Conservation (phyloP, 2,888 invertebrate genomes). For the Phalera bucephala region DNA sequence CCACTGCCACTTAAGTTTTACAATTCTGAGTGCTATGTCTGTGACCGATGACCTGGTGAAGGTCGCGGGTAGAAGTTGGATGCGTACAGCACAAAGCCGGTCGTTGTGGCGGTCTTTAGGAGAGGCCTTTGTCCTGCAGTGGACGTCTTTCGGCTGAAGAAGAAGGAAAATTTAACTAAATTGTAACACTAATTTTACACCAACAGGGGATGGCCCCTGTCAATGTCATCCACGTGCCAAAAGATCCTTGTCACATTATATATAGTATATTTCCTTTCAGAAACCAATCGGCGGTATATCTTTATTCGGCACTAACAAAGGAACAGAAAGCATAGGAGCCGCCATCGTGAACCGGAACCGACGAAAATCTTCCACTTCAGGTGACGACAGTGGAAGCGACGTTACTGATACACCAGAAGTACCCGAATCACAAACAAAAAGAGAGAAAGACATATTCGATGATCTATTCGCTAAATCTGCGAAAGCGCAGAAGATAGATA, state of each 20-base stretch:
- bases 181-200: no score
- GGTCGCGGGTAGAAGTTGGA: no score
- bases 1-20: no score
- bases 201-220: no score
- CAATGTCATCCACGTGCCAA: no score
- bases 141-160: no score
- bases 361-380: constrained; percentile 52
- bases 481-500: constrained; percentile 40
- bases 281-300: constrained; percentile 85
- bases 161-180: no score
- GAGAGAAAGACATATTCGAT: constrained; percentile 60
- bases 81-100: no score
- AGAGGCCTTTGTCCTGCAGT: no score
- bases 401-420: constrained; percentile 13
- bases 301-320: constrained; percentile 74
- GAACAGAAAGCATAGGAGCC: constrained; percentile 65
- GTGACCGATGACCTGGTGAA: no score
- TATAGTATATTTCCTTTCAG: constrained; percentile 52
- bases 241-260: not conserved
- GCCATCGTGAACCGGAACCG: constrained; percentile 63
- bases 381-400: constrained; percentile 44
- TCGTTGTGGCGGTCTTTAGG: no score
- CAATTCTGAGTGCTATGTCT: no score
- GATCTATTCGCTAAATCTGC: constrained; percentile 63
- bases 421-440: constrained; percentile 23